Evolutionary conservation across 2,888 invertebrate species (phyloP).

Genomic region (Tetragonula carbonaria): DNA sequence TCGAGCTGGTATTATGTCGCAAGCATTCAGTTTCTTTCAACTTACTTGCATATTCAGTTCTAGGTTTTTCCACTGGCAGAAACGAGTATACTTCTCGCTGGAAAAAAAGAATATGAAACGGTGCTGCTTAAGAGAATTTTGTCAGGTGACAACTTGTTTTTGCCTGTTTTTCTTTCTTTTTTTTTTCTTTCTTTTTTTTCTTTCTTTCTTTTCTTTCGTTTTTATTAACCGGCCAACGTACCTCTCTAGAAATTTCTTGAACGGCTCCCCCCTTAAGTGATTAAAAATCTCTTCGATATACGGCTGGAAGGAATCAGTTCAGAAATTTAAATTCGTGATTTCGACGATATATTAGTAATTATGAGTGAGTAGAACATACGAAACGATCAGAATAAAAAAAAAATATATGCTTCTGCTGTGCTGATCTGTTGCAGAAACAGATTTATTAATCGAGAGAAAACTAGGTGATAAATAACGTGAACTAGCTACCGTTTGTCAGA

Average conservation of each 20-base stretch:
- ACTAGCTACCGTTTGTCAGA: neutral
- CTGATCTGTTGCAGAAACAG: neutral
- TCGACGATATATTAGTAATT: neutral
- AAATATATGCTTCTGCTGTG: neutral
- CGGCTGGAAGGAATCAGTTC: slow-evolving; percentile 89
- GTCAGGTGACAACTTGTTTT: neutral
- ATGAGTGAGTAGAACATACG: neutral
- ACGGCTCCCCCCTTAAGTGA: slow-evolving; percentile 97
- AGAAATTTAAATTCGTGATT: slow-evolving; percentile 16
- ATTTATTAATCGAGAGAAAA: neutral
- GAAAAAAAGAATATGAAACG: slow-evolving; percentile 78
- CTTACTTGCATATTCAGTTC: slow-evolving; percentile 98
- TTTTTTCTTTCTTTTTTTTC: neutral
- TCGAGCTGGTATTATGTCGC: neutral
- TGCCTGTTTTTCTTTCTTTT: neutral
- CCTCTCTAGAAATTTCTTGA: slow-evolving; percentile 99
- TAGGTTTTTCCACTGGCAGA: slow-evolving; percentile 99
- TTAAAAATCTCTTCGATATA: slow-evolving; percentile 99
- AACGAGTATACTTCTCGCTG: slow-evolving; percentile 99
- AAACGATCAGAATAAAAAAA: neutral
- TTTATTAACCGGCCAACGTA: slow-evolving; percentile 83
- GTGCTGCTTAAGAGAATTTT: slow-evolving; percentile 22
- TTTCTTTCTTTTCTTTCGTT: no score
- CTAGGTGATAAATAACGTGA: neutral
- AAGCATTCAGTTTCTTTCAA: neutral